A percentile compares a stretch with the other conserved stretches of the same genome.
phyloP scores from a whole-genome alignment of 2,113 vertebrate species.

The Erpornis zantholeuca region DNA sequence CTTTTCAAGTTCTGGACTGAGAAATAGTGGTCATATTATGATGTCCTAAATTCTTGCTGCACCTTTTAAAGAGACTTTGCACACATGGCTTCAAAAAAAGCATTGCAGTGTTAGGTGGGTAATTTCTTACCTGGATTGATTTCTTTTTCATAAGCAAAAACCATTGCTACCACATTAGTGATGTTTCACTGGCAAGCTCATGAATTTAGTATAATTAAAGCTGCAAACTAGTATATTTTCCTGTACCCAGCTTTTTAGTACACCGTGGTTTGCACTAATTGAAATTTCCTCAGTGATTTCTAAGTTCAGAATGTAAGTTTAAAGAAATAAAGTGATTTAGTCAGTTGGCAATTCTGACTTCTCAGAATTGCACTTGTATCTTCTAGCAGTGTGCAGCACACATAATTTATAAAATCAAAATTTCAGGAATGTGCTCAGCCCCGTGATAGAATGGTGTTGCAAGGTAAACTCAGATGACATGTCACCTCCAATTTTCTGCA shows the following conservation, averaged over 20 bases:
- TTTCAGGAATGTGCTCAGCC: neutral
- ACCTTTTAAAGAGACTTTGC: neutral
- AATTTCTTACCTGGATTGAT: neutral
- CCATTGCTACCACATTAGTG: neutral
- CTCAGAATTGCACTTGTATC: neutral
- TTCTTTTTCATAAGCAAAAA: neutral
- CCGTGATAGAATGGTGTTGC: neutral
- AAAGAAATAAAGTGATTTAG: neutral
- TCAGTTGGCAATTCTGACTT: neutral
- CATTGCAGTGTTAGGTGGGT: neutral
- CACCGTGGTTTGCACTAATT: neutral
- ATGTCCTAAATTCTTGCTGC: neutral
- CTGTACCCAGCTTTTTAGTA: neutral
- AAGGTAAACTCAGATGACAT: neutral
- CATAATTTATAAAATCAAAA: neutral
- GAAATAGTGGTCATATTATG: neutral
- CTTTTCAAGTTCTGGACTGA: neutral
- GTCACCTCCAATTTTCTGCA: constrained; percentile 2
- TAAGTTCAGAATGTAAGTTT: neutral
- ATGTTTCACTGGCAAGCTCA: neutral
- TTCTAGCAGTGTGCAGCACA: neutral
- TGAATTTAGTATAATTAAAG: neutral
- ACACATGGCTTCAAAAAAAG: neutral
- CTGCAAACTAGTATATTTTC: neutral
- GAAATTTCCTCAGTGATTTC: neutral